Conservation (phyloP, 2,797 vertebrate genomes). For the Enteromius trimaculatus region DNA sequence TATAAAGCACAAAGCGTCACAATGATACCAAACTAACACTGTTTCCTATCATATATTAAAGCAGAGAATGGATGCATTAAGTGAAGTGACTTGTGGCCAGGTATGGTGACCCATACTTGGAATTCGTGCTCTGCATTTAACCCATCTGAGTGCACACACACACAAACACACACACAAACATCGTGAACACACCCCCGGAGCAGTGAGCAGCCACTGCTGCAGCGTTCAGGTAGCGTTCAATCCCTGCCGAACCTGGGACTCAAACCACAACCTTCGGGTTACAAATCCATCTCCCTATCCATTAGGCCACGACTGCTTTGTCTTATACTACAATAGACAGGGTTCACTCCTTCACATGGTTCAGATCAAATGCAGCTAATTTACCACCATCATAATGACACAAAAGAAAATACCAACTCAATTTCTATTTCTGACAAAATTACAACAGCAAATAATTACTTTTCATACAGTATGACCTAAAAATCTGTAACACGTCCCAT, state of each 20-base stretch:
- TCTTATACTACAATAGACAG: background rate
- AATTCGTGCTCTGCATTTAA: too few relatives aligned
- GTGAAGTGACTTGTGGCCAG: too few relatives aligned
- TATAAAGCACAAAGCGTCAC: background rate
- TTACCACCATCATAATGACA: background rate
- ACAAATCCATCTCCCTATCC: too few relatives aligned
- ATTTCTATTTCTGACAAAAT: background rate
- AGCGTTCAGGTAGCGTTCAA: too few relatives aligned
- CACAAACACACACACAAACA: too few relatives aligned
- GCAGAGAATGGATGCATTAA: background rate
- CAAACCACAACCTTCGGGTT: too few relatives aligned
- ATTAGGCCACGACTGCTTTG: background rate
- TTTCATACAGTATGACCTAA: slow-evolving; percentile 12
- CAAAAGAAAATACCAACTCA: background rate
- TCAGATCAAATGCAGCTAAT: background rate
- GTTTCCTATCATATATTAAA: background rate
- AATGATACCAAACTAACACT: too few relatives aligned
- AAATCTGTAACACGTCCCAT: slow-evolving; percentile 25
- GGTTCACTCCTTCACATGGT: background rate
- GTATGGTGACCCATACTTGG: too few relatives aligned
- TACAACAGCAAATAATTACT: slow-evolving; percentile 17
- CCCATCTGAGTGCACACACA: too few relatives aligned
- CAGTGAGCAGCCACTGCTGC: too few relatives aligned
- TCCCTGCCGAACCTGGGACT: too few relatives aligned
- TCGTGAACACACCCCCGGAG: too few relatives aligned